These are phyloP conservation scores for Drosophila kurseongensis DNA, from an alignment of 1,140 invertebrate genomes.

Conservation along the genomic window DNA sequence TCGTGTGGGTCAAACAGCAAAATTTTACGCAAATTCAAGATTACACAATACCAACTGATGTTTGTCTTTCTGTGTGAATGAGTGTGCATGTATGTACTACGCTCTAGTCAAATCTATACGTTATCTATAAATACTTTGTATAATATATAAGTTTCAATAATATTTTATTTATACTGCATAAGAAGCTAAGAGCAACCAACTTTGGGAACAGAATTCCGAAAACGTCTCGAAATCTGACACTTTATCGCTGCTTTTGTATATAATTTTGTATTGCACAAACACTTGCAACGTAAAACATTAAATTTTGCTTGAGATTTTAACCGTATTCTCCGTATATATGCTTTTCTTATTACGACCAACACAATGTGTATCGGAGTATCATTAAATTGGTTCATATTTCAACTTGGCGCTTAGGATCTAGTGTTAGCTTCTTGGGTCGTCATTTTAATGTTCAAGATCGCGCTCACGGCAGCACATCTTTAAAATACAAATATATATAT, in stretches of 20 bases:
- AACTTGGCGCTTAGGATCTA: constrained; percentile 58
- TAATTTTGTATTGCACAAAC: constrained; percentile 19
- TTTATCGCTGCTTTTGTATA: constrained; percentile 14
- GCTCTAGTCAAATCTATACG: constrained; percentile 66
- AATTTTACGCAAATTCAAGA: constrained; percentile 48
- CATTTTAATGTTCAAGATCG: constrained; percentile 17
- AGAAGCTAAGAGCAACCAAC: constrained; percentile 70
- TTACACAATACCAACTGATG: constrained; percentile 54
- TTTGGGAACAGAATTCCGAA: constrained; percentile 43
- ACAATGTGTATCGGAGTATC: constrained; percentile 10
- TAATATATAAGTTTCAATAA: constrained; percentile 55
- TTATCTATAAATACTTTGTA: constrained; percentile 58
- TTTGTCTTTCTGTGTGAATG: constrained; percentile 41
- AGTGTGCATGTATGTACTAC: constrained; percentile 56
- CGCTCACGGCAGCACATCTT: constrained; percentile 15
- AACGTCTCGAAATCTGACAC: constrained; percentile 18
- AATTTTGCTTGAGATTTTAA: constrained; percentile 21
- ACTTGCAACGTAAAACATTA: constrained; percentile 47
- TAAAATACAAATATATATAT: constrained; percentile 40
- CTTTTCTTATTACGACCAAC: constrained; percentile 29
- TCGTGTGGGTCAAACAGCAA: constrained; percentile 47
- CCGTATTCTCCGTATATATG: constrained; percentile 2
- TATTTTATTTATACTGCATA: constrained; percentile 59
- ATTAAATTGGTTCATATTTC: constrained; percentile 60
- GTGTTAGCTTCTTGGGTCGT: constrained; percentile 44